phyloP scores from a whole-genome alignment of 2,797 vertebrate species.

The Nannoperca australis region DNA sequence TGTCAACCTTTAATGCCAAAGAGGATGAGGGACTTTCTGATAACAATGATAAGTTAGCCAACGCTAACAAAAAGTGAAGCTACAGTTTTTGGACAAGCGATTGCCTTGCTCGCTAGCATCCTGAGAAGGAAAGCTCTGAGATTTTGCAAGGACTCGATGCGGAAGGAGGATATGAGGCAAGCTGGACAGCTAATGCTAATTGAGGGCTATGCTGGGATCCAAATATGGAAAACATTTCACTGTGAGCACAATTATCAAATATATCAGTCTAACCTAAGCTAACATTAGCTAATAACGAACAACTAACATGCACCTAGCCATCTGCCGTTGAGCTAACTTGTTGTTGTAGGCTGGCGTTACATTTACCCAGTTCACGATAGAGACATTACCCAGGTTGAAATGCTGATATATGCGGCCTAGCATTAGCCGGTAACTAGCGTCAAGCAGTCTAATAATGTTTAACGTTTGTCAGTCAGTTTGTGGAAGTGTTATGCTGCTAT shows the following conservation, averaged over 20 bases:
- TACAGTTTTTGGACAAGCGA: constrained; percentile 52
- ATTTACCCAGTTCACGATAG: constrained; percentile 40
- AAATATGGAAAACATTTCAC: constrained; percentile 58
- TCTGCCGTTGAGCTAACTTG: constrained; percentile 29
- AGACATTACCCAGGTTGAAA: constrained; percentile 47
- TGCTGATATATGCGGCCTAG: constrained; percentile 73
- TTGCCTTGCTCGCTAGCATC: constrained; percentile 65
- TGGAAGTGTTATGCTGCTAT: not conserved
- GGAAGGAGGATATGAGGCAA: constrained; percentile 80
- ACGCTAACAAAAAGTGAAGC: constrained; percentile 61
- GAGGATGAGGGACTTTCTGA: constrained; percentile 55
- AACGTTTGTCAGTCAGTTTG: constrained; percentile 40
- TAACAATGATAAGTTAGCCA: constrained; percentile 70
- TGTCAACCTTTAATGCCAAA: constrained; percentile 47
- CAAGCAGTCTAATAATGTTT: constrained; percentile 33
- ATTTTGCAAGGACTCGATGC: constrained; percentile 77
- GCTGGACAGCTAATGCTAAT: constrained; percentile 75
- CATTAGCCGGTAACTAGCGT: constrained; percentile 67
- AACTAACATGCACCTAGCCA: constrained; percentile 19
- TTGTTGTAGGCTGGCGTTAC: constrained; percentile 32
- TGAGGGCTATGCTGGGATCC: constrained; percentile 64
- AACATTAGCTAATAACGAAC: constrained; percentile 34
- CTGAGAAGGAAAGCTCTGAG: constrained; percentile 73
- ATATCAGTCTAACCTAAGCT: constrained; percentile 24
- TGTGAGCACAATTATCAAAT: constrained; percentile 48